Percentiles rank a stretch among this genome's conserved stretches.
phyloP scores from a whole-genome alignment of 2,888 invertebrate species.

The Cataglyphis rosenhaueri region DNA sequence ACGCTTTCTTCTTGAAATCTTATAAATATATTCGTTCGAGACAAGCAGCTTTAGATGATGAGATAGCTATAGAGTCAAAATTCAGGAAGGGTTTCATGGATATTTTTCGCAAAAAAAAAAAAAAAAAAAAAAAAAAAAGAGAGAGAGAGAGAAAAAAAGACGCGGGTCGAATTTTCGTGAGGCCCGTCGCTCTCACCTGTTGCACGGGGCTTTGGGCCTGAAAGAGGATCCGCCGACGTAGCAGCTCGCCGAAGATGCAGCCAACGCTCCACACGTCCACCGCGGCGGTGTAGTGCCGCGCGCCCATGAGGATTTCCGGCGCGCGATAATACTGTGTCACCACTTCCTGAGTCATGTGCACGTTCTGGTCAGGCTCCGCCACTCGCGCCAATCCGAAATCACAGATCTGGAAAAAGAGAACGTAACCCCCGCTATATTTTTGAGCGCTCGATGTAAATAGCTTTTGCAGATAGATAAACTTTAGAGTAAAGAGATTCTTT shows the following conservation, averaged over 20 bases:
- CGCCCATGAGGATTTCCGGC: constrained; percentile 99
- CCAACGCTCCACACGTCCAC: constrained; percentile 99
- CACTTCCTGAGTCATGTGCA: constrained; percentile 99
- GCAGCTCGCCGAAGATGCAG: constrained; percentile 99
- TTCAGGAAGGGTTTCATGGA: no score
- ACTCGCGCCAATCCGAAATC: constrained; percentile 99
- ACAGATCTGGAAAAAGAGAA: constrained; percentile 91
- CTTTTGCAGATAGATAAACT: neutral
- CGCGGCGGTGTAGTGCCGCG: constrained; percentile 97
- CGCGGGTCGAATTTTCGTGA: neutral
- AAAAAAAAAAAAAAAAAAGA: no score
- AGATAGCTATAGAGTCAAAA: neutral
- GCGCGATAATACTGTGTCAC: constrained; percentile 99
- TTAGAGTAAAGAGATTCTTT: neutral
- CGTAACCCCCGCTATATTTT: neutral
- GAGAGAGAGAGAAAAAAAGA: neutral
- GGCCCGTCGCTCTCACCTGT: constrained; percentile 88
- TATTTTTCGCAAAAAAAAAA: neutral
- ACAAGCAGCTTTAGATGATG: neutral
- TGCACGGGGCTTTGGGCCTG: constrained; percentile 99
- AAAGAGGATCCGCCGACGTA: constrained; percentile 98
- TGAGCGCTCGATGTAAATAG: neutral
- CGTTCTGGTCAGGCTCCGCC: constrained; percentile 96
- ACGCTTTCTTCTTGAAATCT: neutral
- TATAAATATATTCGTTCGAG: neutral